Evolutionary conservation across 2,113 vertebrate species (phyloP).

Genomic region (Parus major): DNA sequence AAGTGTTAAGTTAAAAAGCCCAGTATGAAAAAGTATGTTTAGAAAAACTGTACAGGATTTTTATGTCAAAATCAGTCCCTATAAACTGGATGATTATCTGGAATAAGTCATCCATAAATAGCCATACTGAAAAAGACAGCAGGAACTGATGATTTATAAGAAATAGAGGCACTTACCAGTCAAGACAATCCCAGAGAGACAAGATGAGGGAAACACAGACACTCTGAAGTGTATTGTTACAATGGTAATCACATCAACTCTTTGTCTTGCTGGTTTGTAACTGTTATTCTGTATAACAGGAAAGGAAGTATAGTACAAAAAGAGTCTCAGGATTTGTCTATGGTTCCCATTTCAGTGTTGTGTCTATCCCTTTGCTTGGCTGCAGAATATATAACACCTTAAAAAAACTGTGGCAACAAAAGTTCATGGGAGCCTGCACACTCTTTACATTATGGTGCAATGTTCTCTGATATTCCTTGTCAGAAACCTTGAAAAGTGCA

Average conservation of each 20-base stretch:
- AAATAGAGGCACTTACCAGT: background rate
- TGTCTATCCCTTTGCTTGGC: background rate
- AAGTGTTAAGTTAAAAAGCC: background rate
- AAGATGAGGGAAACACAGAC: background rate
- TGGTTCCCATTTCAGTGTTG: background rate
- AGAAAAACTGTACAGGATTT: background rate
- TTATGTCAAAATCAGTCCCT: background rate
- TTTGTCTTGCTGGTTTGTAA: slow-evolving; percentile 4
- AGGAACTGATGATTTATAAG: slow-evolving; percentile 16
- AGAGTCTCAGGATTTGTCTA: background rate
- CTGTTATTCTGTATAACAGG: background rate
- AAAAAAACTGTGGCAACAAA: background rate
- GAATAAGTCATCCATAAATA: background rate
- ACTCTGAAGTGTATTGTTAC: background rate
- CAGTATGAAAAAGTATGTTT: background rate
- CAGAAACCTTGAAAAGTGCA: background rate
- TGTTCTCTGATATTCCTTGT: background rate
- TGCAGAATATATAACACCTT: background rate
- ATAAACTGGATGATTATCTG: background rate
- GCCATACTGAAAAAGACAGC: background rate
- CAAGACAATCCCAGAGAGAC: background rate
- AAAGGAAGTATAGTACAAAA: background rate
- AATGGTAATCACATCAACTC: background rate
- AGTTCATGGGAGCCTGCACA: background rate
- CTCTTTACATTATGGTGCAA: background rate